Evolutionary conservation across 2,888 invertebrate species (phyloP), one percentile per base, ranked within the genome.

Genomic region (Latrodectus hesperus): DNA sequence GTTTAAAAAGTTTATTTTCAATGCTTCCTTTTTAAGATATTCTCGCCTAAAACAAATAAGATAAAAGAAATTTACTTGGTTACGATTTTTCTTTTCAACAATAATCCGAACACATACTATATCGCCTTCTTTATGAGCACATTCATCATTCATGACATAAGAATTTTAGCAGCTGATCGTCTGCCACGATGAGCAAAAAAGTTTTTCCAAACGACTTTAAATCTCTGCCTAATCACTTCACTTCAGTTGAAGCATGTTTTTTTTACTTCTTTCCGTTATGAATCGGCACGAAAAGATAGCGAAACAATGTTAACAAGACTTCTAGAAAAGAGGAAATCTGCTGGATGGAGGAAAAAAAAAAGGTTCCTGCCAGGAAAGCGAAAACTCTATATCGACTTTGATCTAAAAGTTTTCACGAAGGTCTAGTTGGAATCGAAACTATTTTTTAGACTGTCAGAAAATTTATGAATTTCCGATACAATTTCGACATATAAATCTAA

Each of bases 401-500:
- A 82, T 82, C 74, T 67, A 38, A 52, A 53, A 53, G 9, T 49
- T 74, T 8, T 53, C 81, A 74, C 81, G 81, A 67, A 82, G 38
- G 49, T 9, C 64, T 65, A n/a, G 49, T 11, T 14, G 49, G 11
- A 78, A 55, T 38, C 22, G n/a, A 6, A 60, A 51, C 65, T n/a
- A 38, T 67, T 76, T 76, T 67, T 67, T n/a, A 67, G 49, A 77
- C 14, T 64, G 26, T 16, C 38, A 55, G 64, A 72, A 74, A 82
- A 75, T 82, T 67, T 82, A 81, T 82, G 81, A 82, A 82, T 82
- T 82, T 82, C 81, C 81, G 55, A 74, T 82, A 68, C 81, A 53
- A 74, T 65, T 82, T 67, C 74, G 74, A 82, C 74, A n/a, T 82
- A 74, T 74, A 74, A 82, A 53, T 68, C 68, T 68, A 82, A 82